phyloP scores from a whole-genome alignment of 2,888 invertebrate genomes.

The Protophormia terraenovae region DNA sequence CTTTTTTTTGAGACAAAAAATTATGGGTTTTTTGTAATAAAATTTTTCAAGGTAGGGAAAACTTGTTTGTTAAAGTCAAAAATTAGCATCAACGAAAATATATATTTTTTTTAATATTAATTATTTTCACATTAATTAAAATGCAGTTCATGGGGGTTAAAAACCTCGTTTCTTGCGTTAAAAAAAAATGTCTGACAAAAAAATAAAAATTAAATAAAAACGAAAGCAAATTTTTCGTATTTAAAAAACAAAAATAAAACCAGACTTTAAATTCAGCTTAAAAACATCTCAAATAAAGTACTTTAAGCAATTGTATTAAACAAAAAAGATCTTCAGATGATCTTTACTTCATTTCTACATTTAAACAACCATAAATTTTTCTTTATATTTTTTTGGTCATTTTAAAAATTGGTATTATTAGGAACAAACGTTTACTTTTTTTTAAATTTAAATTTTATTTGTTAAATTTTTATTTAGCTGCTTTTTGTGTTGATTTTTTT shows the following conservation, averaged over 20 bases:
- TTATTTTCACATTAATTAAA: not conserved
- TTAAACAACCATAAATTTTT: slow-evolving; percentile 6
- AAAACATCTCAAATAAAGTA: not conserved
- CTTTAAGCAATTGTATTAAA: slow-evolving; percentile 1
- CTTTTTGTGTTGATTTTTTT: slow-evolving; percentile 22
- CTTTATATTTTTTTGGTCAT: slow-evolving; percentile 3
- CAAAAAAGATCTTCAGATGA: slow-evolving; percentile 10
- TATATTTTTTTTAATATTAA: not conserved
- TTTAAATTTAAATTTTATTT: not conserved
- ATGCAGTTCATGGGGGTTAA: not conserved
- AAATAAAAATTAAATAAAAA: slow-evolving; percentile 7
- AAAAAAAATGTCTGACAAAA: slow-evolving; percentile 7
- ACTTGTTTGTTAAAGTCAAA: slow-evolving; percentile 1
- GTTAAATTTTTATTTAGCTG: too few species aligned
- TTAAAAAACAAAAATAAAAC: slow-evolving; percentile 5
- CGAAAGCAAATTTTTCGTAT: slow-evolving; percentile 15
- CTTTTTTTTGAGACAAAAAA: too few species aligned
- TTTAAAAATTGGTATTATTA: slow-evolving; percentile 1
- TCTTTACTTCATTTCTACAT: slow-evolving; percentile 9
- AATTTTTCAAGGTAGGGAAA: not conserved
- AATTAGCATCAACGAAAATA: not conserved
- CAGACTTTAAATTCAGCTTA: not conserved
- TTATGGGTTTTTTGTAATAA: too few species aligned
- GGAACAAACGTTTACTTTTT: not conserved
- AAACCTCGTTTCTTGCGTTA: slow-evolving; percentile 26